Percentiles rank a stretch among this genome's conserved stretches.
These are phyloP conservation scores for Aselliscus stoliczkanus DNA, from an alignment of 2,797 vertebrate genomes.

Conservation along the genomic window DNA sequence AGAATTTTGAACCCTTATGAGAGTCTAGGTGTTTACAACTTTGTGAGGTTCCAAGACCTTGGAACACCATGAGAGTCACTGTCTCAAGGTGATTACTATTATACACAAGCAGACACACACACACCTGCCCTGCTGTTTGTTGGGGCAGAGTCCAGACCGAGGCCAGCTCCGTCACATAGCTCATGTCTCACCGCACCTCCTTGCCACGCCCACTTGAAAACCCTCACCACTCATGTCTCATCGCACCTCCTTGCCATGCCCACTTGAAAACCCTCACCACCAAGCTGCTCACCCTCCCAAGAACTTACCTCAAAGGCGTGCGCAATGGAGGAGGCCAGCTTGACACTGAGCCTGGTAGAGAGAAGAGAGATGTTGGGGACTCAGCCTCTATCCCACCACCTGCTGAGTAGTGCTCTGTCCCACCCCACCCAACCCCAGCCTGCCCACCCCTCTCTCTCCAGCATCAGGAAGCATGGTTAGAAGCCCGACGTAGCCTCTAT, in stretches of 20 bases:
- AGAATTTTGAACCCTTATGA: background rate
- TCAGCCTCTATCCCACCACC: background rate
- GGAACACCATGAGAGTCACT: background rate
- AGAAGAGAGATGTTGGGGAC: conserved; percentile 2
- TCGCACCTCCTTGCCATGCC: too few relatives aligned
- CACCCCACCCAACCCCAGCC: background rate
- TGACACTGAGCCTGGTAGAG: conserved; percentile 67
- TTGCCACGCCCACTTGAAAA: background rate
- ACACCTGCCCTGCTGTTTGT: fast-evolving
- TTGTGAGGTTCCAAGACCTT: background rate
- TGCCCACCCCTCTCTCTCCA: background rate
- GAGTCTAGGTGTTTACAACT: background rate
- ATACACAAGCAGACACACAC: background rate
- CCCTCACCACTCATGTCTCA: background rate
- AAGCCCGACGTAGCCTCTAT: background rate
- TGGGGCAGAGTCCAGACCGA: background rate
- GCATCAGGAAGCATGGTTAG: background rate
- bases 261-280: background rate
- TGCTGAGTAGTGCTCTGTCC: background rate
- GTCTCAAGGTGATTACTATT: background rate
- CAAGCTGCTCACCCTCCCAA: background rate
- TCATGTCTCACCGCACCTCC: background rate
- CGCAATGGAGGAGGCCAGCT: conserved; percentile 18
- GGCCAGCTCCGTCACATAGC: background rate
- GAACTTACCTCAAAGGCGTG: conserved; percentile 72